phyloP scores from a whole-genome alignment of 2,888 invertebrate genomes.

The Calameuta pallipes region DNA sequence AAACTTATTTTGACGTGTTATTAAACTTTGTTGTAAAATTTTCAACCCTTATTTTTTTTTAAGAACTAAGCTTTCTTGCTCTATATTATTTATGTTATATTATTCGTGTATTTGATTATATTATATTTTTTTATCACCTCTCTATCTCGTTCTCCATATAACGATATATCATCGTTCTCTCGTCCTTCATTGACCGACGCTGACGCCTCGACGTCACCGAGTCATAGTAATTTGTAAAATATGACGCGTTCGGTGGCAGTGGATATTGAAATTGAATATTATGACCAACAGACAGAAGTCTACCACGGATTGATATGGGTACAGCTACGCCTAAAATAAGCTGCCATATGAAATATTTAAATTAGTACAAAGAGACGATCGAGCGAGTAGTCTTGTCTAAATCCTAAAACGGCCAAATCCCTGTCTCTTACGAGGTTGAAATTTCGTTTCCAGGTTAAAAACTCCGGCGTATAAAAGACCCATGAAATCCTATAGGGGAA shows the following conservation, averaged over 20 bases:
- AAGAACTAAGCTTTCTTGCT: neutral
- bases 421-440: neutral
- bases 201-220: slow-evolving; percentile 52
- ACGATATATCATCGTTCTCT: slow-evolving; percentile 33
- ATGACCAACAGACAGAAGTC: slow-evolving; percentile 70
- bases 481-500: neutral
- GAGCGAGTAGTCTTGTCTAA: neutral
- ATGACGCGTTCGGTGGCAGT: slow-evolving; percentile 68
- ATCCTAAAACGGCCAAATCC: neutral
- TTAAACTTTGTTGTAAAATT: neutral
- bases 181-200: slow-evolving; percentile 30
- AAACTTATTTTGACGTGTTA: neutral
- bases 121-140: neutral
- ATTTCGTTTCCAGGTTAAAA: neutral
- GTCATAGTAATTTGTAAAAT: slow-evolving; percentile 69
- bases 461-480: neutral
- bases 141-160: neutral
- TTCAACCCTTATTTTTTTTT: neutral
- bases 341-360: slow-evolving; percentile 62
- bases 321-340: slow-evolving; percentile 71
- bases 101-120: neutral
- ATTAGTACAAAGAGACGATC: neutral
- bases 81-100: neutral
- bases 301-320: slow-evolving; percentile 70
- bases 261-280: slow-evolving; percentile 77